phyloP scores from a whole-genome alignment of 1,140 invertebrate species.

The Camponotus floridanus region DNA sequence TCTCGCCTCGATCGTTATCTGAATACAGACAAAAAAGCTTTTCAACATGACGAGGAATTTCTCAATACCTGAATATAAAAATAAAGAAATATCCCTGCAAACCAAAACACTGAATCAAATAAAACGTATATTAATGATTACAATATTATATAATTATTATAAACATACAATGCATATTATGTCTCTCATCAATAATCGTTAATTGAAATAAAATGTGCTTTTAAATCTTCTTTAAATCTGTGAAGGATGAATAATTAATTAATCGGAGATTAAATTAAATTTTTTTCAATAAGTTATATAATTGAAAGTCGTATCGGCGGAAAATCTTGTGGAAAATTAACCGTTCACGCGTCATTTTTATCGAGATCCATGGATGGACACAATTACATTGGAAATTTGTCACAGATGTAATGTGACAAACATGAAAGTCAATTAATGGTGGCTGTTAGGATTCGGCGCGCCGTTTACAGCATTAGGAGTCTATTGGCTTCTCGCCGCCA shows the following conservation, averaged over 20 bases:
- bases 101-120: neutral
- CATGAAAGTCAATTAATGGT: constrained; percentile 66
- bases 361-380: neutral
- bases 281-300: neutral
- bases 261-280: neutral
- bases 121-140: neutral
- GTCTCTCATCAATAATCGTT: neutral
- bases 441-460: constrained; percentile 37
- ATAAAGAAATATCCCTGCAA: neutral
- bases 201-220: neutral
- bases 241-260: constrained; percentile 1
- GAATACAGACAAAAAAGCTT: neutral
- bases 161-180: neutral
- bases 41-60: neutral
- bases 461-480: constrained; percentile 60
- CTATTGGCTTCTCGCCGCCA: constrained; percentile 57
- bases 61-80: too few relatives aligned
- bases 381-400: constrained; percentile 12
- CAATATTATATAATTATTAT: neutral
- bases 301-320: neutral
- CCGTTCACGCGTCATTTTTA: neutral
- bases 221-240: neutral
- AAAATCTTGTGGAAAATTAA: neutral
- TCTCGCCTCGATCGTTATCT: neutral
- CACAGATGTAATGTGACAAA: constrained; percentile 47